Conservation (phyloP, 2,797 vertebrate genomes). For the Trematomus bernacchii region DNA sequence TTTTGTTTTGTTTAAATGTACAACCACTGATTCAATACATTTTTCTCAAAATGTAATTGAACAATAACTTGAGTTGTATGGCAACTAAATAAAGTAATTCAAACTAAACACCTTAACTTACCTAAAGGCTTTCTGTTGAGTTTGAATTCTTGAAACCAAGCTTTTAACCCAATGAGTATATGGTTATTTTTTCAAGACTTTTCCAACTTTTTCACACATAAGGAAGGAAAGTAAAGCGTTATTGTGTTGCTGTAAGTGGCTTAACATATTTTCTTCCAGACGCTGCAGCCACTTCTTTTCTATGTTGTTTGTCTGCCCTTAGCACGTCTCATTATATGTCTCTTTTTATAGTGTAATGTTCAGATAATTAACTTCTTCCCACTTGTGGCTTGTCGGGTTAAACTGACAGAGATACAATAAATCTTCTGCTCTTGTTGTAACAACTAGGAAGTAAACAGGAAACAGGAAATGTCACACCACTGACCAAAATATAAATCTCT, state of each 20-base stretch:
- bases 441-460: slow-evolving; percentile 68
- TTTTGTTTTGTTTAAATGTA: too few relatives aligned
- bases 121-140: too few relatives aligned
- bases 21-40: too few relatives aligned
- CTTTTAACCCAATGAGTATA: too few relatives aligned
- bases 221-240: neutral
- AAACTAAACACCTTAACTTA: too few relatives aligned
- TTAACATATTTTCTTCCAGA: neutral
- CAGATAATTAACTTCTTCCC: slow-evolving; percentile 16
- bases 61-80: too few relatives aligned
- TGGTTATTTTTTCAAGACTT: too few relatives aligned
- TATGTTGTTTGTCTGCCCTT: slow-evolving; percentile 8
- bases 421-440: slow-evolving; percentile 24
- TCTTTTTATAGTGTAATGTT: slow-evolving; percentile 30
- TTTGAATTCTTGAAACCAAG: too few relatives aligned
- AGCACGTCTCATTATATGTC: neutral
- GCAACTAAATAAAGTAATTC: too few relatives aligned
- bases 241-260: neutral
- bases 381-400: slow-evolving; percentile 24
- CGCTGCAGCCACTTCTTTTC: neutral
- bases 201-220: too few relatives aligned
- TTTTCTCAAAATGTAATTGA: too few relatives aligned
- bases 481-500: slow-evolving; percentile 63
- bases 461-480: slow-evolving; percentile 71
- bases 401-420: slow-evolving; percentile 39